phyloP scores from a whole-genome alignment of 2,113 vertebrate species.

The Colossoma macropomum region DNA sequence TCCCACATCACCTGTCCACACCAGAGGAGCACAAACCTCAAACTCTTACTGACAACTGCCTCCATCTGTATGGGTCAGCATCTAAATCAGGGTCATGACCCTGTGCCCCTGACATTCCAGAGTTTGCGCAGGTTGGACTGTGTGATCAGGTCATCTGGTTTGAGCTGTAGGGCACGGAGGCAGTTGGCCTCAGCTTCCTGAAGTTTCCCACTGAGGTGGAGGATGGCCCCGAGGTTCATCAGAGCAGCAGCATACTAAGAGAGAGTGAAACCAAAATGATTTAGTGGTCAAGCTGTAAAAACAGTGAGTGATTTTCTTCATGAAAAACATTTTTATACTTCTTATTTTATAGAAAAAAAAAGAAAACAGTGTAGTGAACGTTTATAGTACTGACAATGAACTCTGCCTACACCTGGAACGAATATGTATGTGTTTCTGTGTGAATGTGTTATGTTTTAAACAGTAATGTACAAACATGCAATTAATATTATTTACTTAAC shows the following conservation, averaged over 20 bases:
- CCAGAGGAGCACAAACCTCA: background rate
- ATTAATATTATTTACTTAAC: too few species aligned
- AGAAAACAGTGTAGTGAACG: too few species aligned
- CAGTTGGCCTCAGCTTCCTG: constrained; percentile 94
- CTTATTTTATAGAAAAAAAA: too few species aligned
- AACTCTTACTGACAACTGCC: background rate
- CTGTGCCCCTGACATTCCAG: constrained; percentile 93
- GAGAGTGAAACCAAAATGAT: constrained; percentile 1
- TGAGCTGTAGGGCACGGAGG: constrained; percentile 92
- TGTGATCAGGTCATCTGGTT: constrained; percentile 95
- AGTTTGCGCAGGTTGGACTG: constrained; percentile 97
- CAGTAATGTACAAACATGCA: too few species aligned
- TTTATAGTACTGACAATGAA: too few species aligned
- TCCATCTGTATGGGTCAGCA: background rate
- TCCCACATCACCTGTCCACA: too few species aligned
- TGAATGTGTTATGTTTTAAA: too few species aligned
- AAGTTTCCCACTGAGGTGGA: constrained; percentile 94
- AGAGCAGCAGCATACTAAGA: constrained; percentile 93
- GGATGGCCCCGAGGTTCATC: constrained; percentile 98
- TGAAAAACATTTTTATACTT: too few species aligned
- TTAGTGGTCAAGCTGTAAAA: background rate
- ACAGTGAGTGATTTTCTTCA: constrained; percentile 24
- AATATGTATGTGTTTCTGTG: too few species aligned
- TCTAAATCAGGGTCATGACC: constrained; percentile 76
- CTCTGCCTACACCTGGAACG: too few species aligned